These are phyloP conservation scores for Napeogenes inachia DNA, from an alignment of 2,888 invertebrate species.

Conservation along the genomic window DNA sequence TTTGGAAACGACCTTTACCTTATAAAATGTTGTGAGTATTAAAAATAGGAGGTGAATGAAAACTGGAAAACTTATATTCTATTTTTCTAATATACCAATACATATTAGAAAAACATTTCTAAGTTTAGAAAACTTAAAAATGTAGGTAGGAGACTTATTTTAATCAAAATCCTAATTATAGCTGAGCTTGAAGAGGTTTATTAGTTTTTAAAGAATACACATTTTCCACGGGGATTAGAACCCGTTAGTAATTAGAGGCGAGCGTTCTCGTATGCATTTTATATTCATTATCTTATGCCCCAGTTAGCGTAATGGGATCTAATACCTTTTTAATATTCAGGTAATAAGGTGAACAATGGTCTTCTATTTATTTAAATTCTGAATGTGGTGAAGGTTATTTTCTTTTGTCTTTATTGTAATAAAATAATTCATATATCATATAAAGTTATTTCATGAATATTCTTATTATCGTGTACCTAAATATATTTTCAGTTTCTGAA, in stretches of 20 bases:
- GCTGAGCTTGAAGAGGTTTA: not conserved
- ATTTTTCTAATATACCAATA: too few relatives aligned
- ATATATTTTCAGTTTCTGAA: too few relatives aligned
- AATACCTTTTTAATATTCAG: slow-evolving; percentile 6
- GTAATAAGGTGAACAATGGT: slow-evolving; percentile 9
- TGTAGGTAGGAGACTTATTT: too few relatives aligned
- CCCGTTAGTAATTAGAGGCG: slow-evolving; percentile 25
- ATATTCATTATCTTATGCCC: slow-evolving; percentile 28
- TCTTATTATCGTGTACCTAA: too few relatives aligned
- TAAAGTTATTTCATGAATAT: not conserved
- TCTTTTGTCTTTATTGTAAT: slow-evolving; percentile 3
- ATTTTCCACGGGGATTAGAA: slow-evolving; percentile 17
- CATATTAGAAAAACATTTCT: not conserved
- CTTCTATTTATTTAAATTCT: slow-evolving; percentile 2
- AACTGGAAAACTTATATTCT: not conserved
- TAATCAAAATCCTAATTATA: too few relatives aligned
- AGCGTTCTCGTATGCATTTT: slow-evolving; percentile 23
- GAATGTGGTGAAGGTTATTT: not conserved
- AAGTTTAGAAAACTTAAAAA: too few relatives aligned
- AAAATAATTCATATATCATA: not conserved
- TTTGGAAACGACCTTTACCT: not conserved
- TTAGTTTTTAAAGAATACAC: slow-evolving; percentile 16
- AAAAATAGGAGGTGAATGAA: not conserved
- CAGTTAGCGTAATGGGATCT: slow-evolving; percentile 14
- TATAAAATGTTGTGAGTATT: not conserved